Evolutionary conservation across 92 coral and sea anemone genomes (phyloP).

Genomic region (Desmophyllum pertusum): DNA sequence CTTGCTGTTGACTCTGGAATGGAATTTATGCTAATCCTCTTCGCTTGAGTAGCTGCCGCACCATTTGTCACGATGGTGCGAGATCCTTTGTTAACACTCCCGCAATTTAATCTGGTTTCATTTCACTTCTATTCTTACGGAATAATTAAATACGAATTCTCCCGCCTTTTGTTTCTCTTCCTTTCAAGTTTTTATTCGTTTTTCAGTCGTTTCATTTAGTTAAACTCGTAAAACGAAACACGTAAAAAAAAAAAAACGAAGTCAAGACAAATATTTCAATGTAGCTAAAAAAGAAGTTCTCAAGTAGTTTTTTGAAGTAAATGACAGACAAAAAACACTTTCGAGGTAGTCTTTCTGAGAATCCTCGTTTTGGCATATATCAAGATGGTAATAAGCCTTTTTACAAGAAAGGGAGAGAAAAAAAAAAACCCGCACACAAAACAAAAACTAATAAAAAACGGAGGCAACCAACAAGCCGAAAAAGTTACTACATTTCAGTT

Average conservation of each 20-base stretch:
- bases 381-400: neutral
- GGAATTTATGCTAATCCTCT: conserved; percentile 22
- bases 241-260: neutral
- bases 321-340: neutral
- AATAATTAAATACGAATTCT: no score
- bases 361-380: neutral
- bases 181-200: neutral
- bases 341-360: neutral
- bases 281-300: neutral
- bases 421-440: neutral
- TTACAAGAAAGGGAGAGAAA: neutral
- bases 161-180: neutral
- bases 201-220: neutral
- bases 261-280: neutral
- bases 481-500: neutral
- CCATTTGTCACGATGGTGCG: neutral
- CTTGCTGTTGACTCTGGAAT: conserved; percentile 12
- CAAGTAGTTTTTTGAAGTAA: neutral
- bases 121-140: conserved; percentile 2
- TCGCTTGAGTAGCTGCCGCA: conserved; percentile 12
- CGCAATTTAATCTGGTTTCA: conserved; percentile 22
- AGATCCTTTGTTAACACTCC: neutral
- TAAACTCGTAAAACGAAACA: neutral
- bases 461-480: neutral
- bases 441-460: neutral